Percentiles rank a stretch among this genome's conserved stretches.
Conservation (phyloP, 1,140 invertebrate species). For the Sesamia nonagrioides region DNA sequence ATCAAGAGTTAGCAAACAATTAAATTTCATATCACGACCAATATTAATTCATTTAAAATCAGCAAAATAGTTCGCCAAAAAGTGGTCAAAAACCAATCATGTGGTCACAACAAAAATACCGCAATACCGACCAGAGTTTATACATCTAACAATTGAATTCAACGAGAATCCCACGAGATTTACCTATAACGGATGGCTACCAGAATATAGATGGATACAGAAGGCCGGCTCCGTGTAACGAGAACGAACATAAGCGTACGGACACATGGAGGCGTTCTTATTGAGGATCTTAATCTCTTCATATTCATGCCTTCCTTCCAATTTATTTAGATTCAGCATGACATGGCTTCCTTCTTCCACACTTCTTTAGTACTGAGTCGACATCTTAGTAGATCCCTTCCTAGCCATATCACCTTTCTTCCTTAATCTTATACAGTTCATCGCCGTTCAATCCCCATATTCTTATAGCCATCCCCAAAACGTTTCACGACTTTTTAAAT, state of each 20-base stretch:
- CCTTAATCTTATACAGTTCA: no score
- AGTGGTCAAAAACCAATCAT: constrained; percentile 28
- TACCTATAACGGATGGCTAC: constrained; percentile 46
- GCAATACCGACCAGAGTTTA: not conserved
- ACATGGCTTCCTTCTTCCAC: no score
- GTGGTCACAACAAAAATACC: not conserved
- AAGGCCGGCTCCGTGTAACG: not conserved
- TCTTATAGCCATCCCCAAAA: no score
- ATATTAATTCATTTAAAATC: not conserved
- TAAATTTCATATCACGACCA: not conserved
- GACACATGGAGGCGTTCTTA: not conserved
- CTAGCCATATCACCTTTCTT: no score
- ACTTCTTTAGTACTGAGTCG: no score
- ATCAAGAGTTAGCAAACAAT: no score
- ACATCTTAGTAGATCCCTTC: no score
- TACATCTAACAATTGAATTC: constrained; percentile 19
- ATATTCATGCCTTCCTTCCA: no score
- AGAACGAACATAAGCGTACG: not conserved
- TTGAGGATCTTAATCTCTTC: no score
- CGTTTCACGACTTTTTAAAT: no score
- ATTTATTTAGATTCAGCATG: no score
- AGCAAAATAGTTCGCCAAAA: not conserved
- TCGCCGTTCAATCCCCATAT: no score
- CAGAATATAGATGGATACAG: not conserved
- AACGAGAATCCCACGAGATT: constrained; percentile 26